phyloP scores from a whole-genome alignment of 2,888 invertebrate genomes.

The Apamea crenata region DNA sequence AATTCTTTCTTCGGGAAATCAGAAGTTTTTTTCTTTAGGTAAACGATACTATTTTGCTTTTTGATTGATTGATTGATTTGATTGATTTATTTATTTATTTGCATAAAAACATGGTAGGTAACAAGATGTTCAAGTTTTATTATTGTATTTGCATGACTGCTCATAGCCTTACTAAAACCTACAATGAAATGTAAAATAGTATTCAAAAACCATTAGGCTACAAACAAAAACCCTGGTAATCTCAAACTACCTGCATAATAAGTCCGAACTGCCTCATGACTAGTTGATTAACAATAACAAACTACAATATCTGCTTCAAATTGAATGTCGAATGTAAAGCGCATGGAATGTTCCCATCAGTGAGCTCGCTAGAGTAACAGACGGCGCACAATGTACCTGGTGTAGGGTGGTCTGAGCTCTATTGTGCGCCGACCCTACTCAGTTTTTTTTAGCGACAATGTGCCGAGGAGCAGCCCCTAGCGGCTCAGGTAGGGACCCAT shows the following conservation, averaged over 20 bases:
- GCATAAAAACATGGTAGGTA: no score
- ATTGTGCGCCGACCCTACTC: constrained; percentile 87
- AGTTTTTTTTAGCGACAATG: constrained; percentile 86
- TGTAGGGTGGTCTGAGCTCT: constrained; percentile 74
- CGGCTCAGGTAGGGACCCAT: constrained; percentile 85
- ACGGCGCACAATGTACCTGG: constrained; percentile 73
- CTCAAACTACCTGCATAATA: constrained; percentile 15
- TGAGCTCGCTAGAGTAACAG: constrained; percentile 64
- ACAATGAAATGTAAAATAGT: not conserved
- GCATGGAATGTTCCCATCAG: constrained; percentile 53
- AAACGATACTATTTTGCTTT: not conserved
- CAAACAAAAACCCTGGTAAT: not conserved
- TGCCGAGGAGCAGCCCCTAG: constrained; percentile 83
- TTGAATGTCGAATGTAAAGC: constrained; percentile 35
- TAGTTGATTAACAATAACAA: constrained; percentile 15
- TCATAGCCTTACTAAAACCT: not conserved
- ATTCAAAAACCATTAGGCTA: not conserved
- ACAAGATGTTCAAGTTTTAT: no score
- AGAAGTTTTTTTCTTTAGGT: not conserved
- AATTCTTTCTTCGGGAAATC: not conserved
- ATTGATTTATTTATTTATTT: no score
- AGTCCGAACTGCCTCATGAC: not conserved
- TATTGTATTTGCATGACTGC: not conserved
- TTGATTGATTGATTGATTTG: no score
- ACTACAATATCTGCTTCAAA: constrained; percentile 30